phyloP scores from a whole-genome alignment of 2,113 vertebrate species.

The Megaceryle maxima region DNA sequence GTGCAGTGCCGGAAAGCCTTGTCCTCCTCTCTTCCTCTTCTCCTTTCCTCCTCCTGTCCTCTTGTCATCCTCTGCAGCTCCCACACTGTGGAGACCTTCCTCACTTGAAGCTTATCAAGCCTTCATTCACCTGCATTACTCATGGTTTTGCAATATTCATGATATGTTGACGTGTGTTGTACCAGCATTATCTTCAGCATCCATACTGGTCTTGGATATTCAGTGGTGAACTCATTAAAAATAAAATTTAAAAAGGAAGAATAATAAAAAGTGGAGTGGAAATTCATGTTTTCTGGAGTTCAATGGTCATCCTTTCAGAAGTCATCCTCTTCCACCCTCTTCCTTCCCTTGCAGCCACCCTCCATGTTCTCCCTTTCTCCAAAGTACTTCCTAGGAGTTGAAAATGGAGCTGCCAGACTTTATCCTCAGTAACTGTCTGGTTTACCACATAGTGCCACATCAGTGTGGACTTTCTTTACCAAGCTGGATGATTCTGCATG shows the following conservation, averaged over 20 bases:
- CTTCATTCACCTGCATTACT: not conserved
- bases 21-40: not conserved
- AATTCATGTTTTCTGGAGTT: not conserved
- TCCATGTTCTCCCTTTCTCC: not conserved
- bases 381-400: not conserved
- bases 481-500: not conserved
- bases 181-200: fast-evolving
- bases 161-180: fast-evolving
- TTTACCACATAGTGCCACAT: not conserved
- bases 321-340: not conserved
- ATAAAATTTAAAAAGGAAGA: not conserved
- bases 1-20: not conserved
- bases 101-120: not conserved
- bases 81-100: not conserved
- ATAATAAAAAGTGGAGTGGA: not conserved
- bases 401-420: not conserved
- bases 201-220: not conserved
- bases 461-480: not conserved
- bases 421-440: fast-evolving
- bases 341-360: not conserved
- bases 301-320: not conserved
- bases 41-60: not conserved
- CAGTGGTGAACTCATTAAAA: not conserved
- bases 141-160: not conserved
- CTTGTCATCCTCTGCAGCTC: not conserved